A percentile compares a stretch with the other conserved stretches of the same genome.
Conservation (phyloP, 35 echinoderm and acorn worm species). For the Chiridota heheva region DNA sequence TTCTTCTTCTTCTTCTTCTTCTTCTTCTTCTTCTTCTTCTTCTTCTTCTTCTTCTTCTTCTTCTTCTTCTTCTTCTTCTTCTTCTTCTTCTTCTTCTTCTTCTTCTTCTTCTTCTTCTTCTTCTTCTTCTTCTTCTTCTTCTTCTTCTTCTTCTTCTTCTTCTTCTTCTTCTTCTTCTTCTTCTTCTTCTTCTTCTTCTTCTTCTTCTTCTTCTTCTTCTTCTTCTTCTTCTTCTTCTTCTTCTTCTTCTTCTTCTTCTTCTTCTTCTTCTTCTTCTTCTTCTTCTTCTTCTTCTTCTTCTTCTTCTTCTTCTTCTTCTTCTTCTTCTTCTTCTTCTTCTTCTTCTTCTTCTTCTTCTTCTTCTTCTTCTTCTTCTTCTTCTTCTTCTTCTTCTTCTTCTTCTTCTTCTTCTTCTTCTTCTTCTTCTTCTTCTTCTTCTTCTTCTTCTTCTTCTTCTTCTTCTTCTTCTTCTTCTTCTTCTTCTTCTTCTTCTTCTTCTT, state of each 20-base stretch:
- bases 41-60: background rate
- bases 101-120: background rate
- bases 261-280: slow-evolving; percentile 1
- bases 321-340: background rate
- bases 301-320: background rate
- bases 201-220: background rate
- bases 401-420: background rate
- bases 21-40: background rate
- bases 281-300: background rate
- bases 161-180: background rate
- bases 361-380: background rate
- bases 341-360: background rate
- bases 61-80: background rate
- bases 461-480: background rate
- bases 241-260: slow-evolving; percentile 9
- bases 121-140: background rate
- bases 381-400: background rate
- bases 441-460: background rate
- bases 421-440: background rate
- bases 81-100: background rate
- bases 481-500: background rate
- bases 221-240: slow-evolving; percentile 8
- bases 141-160: background rate
- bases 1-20: background rate
- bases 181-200: background rate